phyloP scores from a whole-genome alignment of 2,888 invertebrate species.

The Hypsopygia costalis region DNA sequence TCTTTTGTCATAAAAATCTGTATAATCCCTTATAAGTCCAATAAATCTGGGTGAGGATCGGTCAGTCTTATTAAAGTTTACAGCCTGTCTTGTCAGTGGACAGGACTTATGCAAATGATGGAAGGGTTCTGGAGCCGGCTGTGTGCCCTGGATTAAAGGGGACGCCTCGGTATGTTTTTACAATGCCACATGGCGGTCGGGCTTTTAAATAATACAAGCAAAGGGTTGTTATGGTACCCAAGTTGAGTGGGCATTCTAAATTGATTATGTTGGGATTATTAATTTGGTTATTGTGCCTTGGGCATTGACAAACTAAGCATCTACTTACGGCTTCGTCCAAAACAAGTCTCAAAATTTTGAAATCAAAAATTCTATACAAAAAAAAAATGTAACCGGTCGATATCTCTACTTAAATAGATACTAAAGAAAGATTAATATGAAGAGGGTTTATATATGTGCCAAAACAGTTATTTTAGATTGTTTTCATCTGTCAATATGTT shows the following conservation, averaged over 20 bases:
- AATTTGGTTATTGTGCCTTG: too few relatives aligned
- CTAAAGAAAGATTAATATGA: too few relatives aligned
- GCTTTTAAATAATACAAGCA: constrained; percentile 8
- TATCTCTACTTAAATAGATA: too few relatives aligned
- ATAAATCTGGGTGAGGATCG: constrained; percentile 50
- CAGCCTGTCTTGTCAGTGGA: constrained; percentile 59
- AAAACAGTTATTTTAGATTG: too few relatives aligned
- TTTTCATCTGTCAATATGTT: too few relatives aligned
- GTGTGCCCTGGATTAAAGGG: constrained; percentile 21
- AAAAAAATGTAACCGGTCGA: too few relatives aligned
- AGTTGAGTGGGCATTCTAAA: constrained; percentile 2
- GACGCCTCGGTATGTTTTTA: constrained; percentile 23
- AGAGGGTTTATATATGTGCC: too few relatives aligned
- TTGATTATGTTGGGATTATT: constrained; percentile 5
- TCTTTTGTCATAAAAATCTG: constrained; percentile 14
- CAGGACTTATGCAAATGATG: constrained; percentile 74
- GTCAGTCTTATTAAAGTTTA: constrained; percentile 63
- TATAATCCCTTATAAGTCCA: constrained; percentile 44
- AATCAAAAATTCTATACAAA: too few relatives aligned
- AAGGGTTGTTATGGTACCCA: constrained; percentile 3
- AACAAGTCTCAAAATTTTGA: too few relatives aligned
- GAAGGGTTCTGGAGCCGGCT: constrained; percentile 51
- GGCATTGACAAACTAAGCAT: too few relatives aligned
- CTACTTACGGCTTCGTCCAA: too few relatives aligned
- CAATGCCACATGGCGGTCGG: constrained; percentile 24